Percentiles rank a stretch among this genome's conserved stretches.
Evolutionary conservation across 2,113 vertebrate species (phyloP).

Genomic region (Cyphomyrus discorhynchus): DNA sequence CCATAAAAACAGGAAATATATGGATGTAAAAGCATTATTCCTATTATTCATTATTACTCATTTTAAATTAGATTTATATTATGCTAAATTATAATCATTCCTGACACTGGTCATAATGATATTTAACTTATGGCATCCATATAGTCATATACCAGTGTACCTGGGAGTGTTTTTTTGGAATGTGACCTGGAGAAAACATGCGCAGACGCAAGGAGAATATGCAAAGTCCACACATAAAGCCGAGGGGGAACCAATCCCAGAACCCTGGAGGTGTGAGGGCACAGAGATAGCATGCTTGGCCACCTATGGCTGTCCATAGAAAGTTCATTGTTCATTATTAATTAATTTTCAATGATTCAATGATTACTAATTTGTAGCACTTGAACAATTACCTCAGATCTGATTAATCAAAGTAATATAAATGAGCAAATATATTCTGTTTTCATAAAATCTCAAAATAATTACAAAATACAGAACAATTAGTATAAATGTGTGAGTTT

Average conservation of each 20-base stretch:
- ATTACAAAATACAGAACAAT: neutral
- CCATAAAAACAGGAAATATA: neutral
- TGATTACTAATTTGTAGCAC: neutral
- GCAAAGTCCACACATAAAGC: neutral
- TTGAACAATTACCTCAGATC: neutral
- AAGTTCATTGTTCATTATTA: neutral
- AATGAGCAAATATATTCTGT: neutral
- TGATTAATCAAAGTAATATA: neutral
- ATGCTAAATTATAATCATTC: neutral
- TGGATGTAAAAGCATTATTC: neutral
- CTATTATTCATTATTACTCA: neutral
- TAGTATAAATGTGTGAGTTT: neutral
- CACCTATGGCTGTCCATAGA: neutral
- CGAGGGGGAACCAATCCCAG: neutral
- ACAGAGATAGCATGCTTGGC: neutral
- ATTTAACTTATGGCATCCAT: neutral
- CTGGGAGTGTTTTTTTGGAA: neutral
- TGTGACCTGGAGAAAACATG: neutral
- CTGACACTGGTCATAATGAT: neutral
- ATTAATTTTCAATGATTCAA: neutral
- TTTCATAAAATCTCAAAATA: conserved; percentile 2
- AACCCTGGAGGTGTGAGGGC: neutral
- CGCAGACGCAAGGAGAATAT: neutral
- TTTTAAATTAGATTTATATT: neutral
- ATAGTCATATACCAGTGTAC: neutral